Evolutionary conservation across 2,888 invertebrate genomes (phyloP).

Genomic region (Xanthorhoe spadicearia): DNA sequence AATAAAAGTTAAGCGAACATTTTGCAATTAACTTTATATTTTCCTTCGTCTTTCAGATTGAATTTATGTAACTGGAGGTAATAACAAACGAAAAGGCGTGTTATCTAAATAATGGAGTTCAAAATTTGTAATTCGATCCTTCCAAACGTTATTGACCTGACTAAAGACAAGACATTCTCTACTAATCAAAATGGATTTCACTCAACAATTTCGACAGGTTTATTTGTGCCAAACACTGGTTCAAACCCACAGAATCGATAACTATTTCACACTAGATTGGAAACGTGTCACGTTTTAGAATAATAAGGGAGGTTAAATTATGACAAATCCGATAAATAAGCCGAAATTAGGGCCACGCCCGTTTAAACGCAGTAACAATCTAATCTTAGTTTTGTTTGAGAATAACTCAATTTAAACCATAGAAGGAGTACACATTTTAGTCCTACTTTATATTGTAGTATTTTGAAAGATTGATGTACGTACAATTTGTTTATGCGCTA

Average conservation of each 20-base stretch:
- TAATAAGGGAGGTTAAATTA: conserved; percentile 21
- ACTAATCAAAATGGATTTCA: neutral
- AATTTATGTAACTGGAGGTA: too few relatives aligned
- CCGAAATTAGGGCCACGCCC: conserved; percentile 16
- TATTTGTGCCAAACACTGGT: conserved; percentile 3
- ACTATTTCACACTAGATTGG: conserved; percentile 28
- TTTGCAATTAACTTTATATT: too few relatives aligned
- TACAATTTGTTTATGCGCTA: too few relatives aligned
- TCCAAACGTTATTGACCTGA: too few relatives aligned
- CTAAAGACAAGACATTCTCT: neutral
- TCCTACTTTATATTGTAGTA: too few relatives aligned
- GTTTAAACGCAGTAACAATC: conserved; percentile 2
- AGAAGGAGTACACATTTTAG: too few relatives aligned
- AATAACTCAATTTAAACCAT: neutral
- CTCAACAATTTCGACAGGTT: conserved; percentile 8
- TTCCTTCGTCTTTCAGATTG: too few relatives aligned
- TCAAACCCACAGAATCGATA: conserved; percentile 6
- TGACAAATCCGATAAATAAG: conserved; percentile 25
- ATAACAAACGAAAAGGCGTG: too few relatives aligned
- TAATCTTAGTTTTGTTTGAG: neutral
- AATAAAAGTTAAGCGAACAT: neutral
- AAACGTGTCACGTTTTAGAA: conserved; percentile 28
- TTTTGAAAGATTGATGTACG: too few relatives aligned
- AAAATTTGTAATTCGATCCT: too few relatives aligned
- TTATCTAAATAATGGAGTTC: too few relatives aligned